These are phyloP conservation scores for Cryptus viduatorius DNA, from an alignment of 2,888 invertebrate species.

Conservation along the genomic window DNA sequence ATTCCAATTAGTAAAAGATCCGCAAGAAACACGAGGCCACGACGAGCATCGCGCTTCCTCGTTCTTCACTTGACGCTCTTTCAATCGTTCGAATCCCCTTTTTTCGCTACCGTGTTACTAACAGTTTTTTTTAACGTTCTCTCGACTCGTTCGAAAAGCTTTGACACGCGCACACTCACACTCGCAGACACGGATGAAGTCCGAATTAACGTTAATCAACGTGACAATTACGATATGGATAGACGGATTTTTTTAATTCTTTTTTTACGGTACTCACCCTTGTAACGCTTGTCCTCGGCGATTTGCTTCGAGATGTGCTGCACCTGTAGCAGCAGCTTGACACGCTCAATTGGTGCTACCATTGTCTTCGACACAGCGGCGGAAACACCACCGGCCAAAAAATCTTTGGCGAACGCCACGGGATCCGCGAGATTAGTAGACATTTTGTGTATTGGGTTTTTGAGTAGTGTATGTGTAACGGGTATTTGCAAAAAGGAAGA, in stretches of 20 bases:
- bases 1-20: background rate
- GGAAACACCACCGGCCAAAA: conserved; percentile 95
- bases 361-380: conserved; percentile 97
- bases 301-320: conserved; percentile 97
- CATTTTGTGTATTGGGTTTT: conserved; percentile 79
- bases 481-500: conserved; percentile 80
- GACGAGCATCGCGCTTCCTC: conserved; percentile 38
- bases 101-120: conserved; percentile 22
- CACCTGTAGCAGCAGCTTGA: conserved; percentile 96
- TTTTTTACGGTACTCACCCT: conserved; percentile 87
- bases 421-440: conserved; percentile 89
- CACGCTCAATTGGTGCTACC: conserved; percentile 97
- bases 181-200: conserved; percentile 7
- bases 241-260: background rate
- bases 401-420: conserved; percentile 95
- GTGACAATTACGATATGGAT: background rate
- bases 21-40: conserved; percentile 19
- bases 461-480: conserved; percentile 72
- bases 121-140: conserved; percentile 3
- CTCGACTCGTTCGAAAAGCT: conserved; percentile 17
- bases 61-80: conserved; percentile 38
- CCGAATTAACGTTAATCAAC: background rate
- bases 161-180: conserved; percentile 25
- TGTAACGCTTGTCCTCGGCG: conserved; percentile 94
- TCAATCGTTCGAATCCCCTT: conserved; percentile 25